A percentile compares a stretch with the other conserved stretches of the same genome.
These are phyloP conservation scores for Norana najaformis DNA, from an alignment of 2,888 invertebrate species.

Conservation along the genomic window DNA sequence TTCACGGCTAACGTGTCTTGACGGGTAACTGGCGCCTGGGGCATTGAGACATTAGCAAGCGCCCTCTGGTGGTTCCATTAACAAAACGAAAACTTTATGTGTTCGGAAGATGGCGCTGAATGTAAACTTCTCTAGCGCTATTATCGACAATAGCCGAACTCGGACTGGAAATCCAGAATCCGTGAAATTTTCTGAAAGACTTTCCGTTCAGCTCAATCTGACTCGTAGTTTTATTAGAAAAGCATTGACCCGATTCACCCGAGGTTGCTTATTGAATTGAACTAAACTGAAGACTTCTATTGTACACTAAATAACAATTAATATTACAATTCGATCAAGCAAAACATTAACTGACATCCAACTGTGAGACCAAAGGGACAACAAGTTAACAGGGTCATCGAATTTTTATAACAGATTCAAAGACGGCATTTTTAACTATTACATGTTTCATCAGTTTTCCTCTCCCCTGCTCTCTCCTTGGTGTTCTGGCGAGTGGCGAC, in stretches of 20 bases:
- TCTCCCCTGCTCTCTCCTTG: too few relatives aligned
- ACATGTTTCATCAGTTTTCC: too few relatives aligned
- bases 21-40: neutral
- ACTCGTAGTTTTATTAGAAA: neutral
- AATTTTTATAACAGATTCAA: too few relatives aligned
- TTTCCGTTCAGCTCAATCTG: neutral
- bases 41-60: neutral
- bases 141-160: neutral
- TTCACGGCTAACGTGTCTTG: conserved; percentile 5
- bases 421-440: too few relatives aligned
- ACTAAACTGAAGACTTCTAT: too few relatives aligned
- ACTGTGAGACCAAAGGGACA: too few relatives aligned
- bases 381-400: too few relatives aligned
- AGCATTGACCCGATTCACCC: neutral
- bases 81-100: neutral
- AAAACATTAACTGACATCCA: too few relatives aligned
- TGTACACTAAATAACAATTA: neutral
- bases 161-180: neutral
- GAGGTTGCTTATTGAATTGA: neutral
- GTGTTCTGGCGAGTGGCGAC: too few relatives aligned
- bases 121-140: neutral
- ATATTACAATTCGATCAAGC: neutral
- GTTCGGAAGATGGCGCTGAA: neutral
- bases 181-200: neutral
- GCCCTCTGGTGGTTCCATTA: neutral